Evolutionary conservation across 2,888 invertebrate genomes (phyloP).

Genomic region (Conistra vaccinii): DNA sequence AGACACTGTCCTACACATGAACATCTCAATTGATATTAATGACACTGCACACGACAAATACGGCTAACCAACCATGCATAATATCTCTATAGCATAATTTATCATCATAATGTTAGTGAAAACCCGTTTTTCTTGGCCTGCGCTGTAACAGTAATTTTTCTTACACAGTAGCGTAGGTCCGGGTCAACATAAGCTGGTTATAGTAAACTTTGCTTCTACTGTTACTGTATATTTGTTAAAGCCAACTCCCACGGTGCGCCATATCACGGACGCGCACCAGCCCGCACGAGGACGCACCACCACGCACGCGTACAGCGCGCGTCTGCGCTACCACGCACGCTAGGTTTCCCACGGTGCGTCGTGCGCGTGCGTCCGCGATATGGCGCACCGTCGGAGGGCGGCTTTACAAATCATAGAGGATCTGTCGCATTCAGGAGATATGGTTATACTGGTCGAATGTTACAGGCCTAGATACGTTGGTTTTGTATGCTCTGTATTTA

Average conservation of each 20-base stretch:
- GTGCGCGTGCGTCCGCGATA: too few relatives aligned
- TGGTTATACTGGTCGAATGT: constrained; percentile 5
- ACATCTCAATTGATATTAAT: constrained; percentile 74
- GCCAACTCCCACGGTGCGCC: too few relatives aligned
- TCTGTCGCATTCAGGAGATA: constrained; percentile 15
- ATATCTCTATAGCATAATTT: constrained; percentile 62
- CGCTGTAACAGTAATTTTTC: constrained; percentile 3
- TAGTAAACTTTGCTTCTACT: constrained; percentile 19
- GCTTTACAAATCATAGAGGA: constrained; percentile 36
- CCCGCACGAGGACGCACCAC: too few relatives aligned
- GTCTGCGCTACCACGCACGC: too few relatives aligned
- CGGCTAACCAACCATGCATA: constrained; percentile 49
- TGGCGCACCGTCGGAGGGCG: too few relatives aligned
- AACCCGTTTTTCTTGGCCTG: constrained; percentile 42
- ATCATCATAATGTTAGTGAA: constrained; percentile 49
- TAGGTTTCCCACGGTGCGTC: too few relatives aligned
- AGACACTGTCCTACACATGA: constrained; percentile 36
- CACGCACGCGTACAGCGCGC: too few relatives aligned
- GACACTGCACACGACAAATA: constrained; percentile 59
- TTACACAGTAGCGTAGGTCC: neutral
- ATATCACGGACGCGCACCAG: too few relatives aligned
- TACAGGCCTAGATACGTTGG: constrained; percentile 33
- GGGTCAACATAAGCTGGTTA: constrained; percentile 40
- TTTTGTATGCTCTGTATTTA: constrained; percentile 55
- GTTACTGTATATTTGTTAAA: constrained; percentile 4